Base-by-base conservation (phyloP, 2,797 vertebrate genomes). In the Carapus acus region DNA sequence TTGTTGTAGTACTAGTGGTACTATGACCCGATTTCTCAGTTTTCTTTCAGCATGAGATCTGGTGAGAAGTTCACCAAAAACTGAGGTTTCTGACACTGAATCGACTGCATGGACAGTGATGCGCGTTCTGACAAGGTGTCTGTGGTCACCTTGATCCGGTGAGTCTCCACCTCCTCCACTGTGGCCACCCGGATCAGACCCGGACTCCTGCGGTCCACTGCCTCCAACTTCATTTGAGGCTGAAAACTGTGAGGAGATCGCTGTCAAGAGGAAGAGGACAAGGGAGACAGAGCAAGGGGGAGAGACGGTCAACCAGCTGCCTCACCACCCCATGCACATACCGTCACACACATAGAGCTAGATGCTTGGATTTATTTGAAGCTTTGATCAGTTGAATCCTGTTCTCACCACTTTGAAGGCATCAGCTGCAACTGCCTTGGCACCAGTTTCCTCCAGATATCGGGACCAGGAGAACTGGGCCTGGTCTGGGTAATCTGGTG, bases 201-300 rank as follows among this genome's bases (percentile, higher is more conserved):
- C 2, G 96, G 93, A 71, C 89, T 96, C 74, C 93, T 89, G 59
- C 88, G 92, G 80, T 99, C 96, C 80, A 98, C 94, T 0, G 92
- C 91, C 67, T 98, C 95, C 71, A 99, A 79, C 74, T 94, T 96
- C 94, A 97, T 94, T 81, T 93, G 93, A 71, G 91, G 85, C 80
- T 94, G 89, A 76, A 98, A 99, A 71, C 77, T 85, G 4, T 97
- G 95, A 1, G 93, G 80, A 0, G 88, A 86, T n/a, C 92, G 91
- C 95, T 96, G 75, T 8, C 27, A 5, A 60, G 24, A 40, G 9
- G n/a, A n/a, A n/a, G n/a, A n/a, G n/a, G n/a, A n/a, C n/a, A n/a
- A n/a, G n/a, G n/a, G n/a, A n/a, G n/a, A 57, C 9, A 29, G 6
- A 59, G 29, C 34, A 8, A 54, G 9, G 27, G 6, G 57, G 23